phyloP scores from a whole-genome alignment of 2,113 vertebrate species.

The Oxyura jamaicensis region DNA sequence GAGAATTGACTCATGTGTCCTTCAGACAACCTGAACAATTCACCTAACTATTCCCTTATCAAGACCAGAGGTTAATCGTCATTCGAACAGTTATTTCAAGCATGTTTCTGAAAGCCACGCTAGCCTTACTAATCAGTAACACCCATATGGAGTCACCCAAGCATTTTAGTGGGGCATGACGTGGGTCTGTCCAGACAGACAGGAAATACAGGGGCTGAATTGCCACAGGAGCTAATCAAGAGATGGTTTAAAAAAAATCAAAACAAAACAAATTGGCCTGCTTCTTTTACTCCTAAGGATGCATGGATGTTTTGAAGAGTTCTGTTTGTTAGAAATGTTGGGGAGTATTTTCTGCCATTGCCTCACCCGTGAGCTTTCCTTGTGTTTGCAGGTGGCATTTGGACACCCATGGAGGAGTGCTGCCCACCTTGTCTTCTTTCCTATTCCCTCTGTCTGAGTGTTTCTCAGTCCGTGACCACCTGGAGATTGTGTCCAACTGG shows the following conservation, averaged over 20 bases:
- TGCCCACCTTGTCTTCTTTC: background rate
- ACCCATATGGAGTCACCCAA: background rate
- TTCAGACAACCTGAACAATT: background rate
- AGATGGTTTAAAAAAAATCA: background rate
- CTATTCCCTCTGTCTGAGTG: background rate
- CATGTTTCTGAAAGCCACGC: background rate
- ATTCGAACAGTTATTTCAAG: background rate
- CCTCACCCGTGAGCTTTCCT: background rate
- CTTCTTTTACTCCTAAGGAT: background rate
- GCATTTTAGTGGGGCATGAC: background rate
- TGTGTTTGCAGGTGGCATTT: background rate
- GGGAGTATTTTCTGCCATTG: background rate
- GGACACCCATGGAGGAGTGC: fast-evolving
- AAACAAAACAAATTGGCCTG: background rate
- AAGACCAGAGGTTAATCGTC: background rate
- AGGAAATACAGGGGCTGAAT: background rate
- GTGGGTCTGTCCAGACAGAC: background rate
- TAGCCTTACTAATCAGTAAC: background rate
- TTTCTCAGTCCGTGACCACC: background rate
- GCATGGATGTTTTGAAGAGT: background rate
- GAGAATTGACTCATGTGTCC: background rate
- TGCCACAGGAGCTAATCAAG: background rate
- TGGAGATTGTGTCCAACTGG: background rate
- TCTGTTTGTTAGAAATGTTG: background rate
- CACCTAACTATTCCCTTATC: background rate